These are phyloP conservation scores for Stenodema calcarata DNA, from an alignment of 2,888 invertebrate genomes.

Conservation along the genomic window DNA sequence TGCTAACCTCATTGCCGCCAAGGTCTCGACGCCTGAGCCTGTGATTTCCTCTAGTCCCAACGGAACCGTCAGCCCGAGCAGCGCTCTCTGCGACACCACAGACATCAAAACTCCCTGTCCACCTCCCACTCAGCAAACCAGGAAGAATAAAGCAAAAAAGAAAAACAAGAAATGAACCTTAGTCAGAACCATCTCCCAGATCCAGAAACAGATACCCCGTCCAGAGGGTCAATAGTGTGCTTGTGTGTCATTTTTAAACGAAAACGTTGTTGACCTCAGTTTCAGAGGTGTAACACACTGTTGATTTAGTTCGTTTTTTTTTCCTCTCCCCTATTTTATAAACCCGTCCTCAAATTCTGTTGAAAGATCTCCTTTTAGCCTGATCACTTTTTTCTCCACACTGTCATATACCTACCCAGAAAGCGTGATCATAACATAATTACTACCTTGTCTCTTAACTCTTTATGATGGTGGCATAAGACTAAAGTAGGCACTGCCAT, in stretches of 20 bases:
- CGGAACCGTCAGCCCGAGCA: neutral
- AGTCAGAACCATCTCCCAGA: neutral
- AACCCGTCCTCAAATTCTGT: conserved; percentile 1
- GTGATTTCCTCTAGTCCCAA: conserved; percentile 24
- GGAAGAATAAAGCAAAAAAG: conserved; percentile 39
- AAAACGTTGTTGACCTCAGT: neutral
- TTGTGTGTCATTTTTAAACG: conserved; percentile 17
- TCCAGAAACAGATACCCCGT: conserved; percentile 1
- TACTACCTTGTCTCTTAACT: neutral
- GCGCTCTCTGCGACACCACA: neutral
- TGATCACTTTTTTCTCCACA: neutral
- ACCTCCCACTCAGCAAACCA: neutral
- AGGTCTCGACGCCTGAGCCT: neutral
- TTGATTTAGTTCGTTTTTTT: neutral
- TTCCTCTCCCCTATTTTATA: conserved; percentile 5
- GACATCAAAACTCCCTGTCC: neutral
- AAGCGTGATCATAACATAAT: neutral
- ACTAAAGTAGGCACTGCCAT: conserved; percentile 34
- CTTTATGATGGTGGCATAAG: neutral
- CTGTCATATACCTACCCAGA: neutral
- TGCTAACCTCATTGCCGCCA: neutral
- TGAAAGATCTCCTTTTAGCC: conserved; percentile 21
- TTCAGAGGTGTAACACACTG: neutral
- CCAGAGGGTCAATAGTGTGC: conserved; percentile 19
- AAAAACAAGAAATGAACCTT: conserved; percentile 36